A percentile compares a stretch with the other conserved stretches of the same genome.
These are phyloP conservation scores for Lithophane socia DNA, from an alignment of 2,888 invertebrate genomes.

Conservation along the genomic window DNA sequence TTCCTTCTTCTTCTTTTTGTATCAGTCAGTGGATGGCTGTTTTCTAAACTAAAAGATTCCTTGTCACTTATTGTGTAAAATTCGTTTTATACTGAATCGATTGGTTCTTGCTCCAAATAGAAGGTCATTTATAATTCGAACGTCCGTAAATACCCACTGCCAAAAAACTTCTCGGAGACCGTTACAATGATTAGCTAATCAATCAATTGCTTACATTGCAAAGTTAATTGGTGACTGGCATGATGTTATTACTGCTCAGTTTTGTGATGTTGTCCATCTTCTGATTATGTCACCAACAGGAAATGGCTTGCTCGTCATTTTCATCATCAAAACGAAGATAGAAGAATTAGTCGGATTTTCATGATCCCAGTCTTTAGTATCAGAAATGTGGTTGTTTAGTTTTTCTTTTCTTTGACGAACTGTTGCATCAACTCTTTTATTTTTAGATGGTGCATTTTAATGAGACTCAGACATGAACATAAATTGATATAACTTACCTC, in stretches of 20 bases:
- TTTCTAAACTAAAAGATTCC: not conserved
- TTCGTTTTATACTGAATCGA: constrained; percentile 1
- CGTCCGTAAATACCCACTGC: constrained; percentile 40
- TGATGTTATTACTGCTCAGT: constrained; percentile 28
- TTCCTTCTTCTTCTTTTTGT: not conserved
- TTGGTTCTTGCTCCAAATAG: constrained; percentile 32
- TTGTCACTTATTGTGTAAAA: not conserved
- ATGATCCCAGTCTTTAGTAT: not conserved
- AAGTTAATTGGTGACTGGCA: constrained; percentile 47
- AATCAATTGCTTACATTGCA: constrained; percentile 53
- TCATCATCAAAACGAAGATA: not conserved
- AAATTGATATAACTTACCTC: constrained; percentile 81
- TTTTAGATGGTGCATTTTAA: not conserved
- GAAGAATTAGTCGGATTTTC: not conserved
- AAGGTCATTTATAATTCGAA: constrained; percentile 53
- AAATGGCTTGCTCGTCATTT: not conserved
- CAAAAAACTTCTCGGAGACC: constrained; percentile 40
- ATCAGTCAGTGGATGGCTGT: not conserved
- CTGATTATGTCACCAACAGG: constrained; percentile 23
- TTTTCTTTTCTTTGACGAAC: not conserved
- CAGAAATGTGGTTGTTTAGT: not conserved
- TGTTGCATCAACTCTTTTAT: not conserved
- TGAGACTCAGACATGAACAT: not conserved
- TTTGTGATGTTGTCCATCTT: constrained; percentile 22
- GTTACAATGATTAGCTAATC: constrained; percentile 57